Evolutionary conservation across 2,113 vertebrate genomes (phyloP), one percentile per base, ranked within the genome.

Genomic region (Pedetes capensis): DNA sequence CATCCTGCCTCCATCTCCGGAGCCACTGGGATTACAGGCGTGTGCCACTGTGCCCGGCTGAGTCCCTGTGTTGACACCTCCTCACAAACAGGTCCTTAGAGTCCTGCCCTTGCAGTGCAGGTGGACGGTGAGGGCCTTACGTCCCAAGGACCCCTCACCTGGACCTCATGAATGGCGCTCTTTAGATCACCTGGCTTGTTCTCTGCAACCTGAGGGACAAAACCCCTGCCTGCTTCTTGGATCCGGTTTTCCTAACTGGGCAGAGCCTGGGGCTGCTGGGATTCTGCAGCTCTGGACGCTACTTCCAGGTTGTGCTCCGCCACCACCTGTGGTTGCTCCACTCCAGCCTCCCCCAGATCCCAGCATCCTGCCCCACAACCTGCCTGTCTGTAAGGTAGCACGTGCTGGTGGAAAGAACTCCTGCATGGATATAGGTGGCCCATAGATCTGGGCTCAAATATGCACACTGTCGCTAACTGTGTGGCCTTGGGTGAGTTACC

Each of bases 321-420:
- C 32, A 51, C 13, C 68, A 42, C 42, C 7, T 8, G 0, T 0
- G 0, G 9, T 34, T 71, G 27, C 18, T 44, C 68, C n/a, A 29
- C 14, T 32, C 71, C 18, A 1, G 20, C 20, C 13, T 3, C 7
- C 5, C 32, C 9, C 5, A 39, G 6, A 14, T 0, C 6, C 63
- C 44, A 61, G 34, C n/a, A 51, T 49, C 51, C 25, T 32, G 63
- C 3, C 57, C 75, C 69, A 59, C 71, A 42, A 27, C 51, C 64
- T 51, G 57, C 53, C 87, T 80, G 22, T 18, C 29, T 34, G 0
- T 3, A 53, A 23, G 14, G 49, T 23, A 7, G 51, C 32, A 18
- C 23, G 23, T 3, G 34, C 49, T 6, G 4, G 42, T 6, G 32
- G 32, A 20, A 82, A 78, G 51, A 80, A n/a, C 12, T 22, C 1